These are phyloP conservation scores for Prolemur simus DNA, from an alignment of 2,113 vertebrate genomes.

Conservation along the genomic window DNA sequence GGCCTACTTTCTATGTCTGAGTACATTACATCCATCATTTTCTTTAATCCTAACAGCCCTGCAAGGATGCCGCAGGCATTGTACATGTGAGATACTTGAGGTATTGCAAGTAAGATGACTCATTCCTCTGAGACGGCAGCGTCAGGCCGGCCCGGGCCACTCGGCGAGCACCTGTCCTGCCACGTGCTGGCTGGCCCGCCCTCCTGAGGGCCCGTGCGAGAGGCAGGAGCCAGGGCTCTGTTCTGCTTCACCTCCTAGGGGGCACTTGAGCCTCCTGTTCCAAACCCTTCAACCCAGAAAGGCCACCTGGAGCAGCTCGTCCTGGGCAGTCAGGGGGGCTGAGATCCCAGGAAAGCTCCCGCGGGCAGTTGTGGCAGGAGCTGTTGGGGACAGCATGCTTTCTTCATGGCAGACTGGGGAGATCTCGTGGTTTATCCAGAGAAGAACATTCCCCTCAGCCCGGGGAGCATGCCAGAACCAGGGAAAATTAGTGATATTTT, in stretches of 20 bases:
- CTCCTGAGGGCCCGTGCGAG: fast-evolving
- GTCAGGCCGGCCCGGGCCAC: not conserved
- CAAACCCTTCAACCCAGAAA: not conserved
- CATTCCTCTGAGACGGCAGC: not conserved
- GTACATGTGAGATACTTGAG: not conserved
- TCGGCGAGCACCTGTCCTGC: not conserved
- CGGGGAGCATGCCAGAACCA: fast-evolving
- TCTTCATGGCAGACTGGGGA: not conserved
- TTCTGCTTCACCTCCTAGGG: not conserved
- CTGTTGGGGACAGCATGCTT: fast-evolving
- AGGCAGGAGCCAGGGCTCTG: fast-evolving
- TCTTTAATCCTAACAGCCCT: not conserved
- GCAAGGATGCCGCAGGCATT: not conserved
- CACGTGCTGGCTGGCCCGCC: fast-evolving
- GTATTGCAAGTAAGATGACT: not conserved
- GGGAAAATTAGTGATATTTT: fast-evolving
- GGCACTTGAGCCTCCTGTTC: fast-evolving
- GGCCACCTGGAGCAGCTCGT: not conserved
- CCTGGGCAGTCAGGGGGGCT: not conserved
- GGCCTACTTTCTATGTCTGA: fast-evolving
- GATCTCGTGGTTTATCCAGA: fast-evolving
- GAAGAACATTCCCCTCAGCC: fast-evolving
- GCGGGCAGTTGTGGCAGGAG: fast-evolving
- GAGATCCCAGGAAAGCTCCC: too few relatives aligned
- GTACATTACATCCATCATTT: fast-evolving